These are phyloP conservation scores for Malurus cyaneus DNA, from an alignment of 2,113 vertebrate species.

Conservation along the genomic window DNA sequence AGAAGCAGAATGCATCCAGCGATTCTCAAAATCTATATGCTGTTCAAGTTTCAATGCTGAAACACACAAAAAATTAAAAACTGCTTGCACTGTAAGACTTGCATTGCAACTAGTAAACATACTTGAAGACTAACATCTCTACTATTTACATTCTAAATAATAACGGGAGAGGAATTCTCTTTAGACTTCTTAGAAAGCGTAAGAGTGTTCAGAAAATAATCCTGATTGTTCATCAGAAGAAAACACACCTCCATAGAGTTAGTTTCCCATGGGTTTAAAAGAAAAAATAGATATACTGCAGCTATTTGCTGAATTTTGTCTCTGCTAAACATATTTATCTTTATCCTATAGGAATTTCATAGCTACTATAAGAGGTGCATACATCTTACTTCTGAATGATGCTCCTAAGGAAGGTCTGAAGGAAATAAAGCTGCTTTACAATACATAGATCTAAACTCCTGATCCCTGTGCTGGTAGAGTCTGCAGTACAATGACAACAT, in stretches of 20 bases:
- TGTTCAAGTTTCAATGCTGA: neutral
- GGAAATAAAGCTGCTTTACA: neutral
- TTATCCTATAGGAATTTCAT: neutral
- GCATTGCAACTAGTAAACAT: neutral
- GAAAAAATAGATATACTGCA: neutral
- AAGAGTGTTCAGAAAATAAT: neutral
- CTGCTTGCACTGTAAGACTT: neutral
- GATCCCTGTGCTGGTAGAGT: neutral
- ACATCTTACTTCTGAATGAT: neutral
- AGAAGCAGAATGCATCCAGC: neutral
- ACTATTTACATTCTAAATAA: neutral
- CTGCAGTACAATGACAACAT: neutral
- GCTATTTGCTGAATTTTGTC: conserved; percentile 8
- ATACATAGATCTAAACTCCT: neutral
- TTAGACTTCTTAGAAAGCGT: neutral
- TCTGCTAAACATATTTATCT: neutral
- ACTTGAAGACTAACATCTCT: neutral
- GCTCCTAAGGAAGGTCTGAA: neutral
- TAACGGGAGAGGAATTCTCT: conserved; percentile 1
- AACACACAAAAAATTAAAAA: neutral
- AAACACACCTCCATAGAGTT: neutral
- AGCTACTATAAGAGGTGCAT: neutral
- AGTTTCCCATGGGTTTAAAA: neutral
- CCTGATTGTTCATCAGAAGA: neutral
- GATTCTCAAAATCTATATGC: neutral